phyloP scores from a whole-genome alignment of 1,140 invertebrate species.

The Phymastichus coffea region DNA sequence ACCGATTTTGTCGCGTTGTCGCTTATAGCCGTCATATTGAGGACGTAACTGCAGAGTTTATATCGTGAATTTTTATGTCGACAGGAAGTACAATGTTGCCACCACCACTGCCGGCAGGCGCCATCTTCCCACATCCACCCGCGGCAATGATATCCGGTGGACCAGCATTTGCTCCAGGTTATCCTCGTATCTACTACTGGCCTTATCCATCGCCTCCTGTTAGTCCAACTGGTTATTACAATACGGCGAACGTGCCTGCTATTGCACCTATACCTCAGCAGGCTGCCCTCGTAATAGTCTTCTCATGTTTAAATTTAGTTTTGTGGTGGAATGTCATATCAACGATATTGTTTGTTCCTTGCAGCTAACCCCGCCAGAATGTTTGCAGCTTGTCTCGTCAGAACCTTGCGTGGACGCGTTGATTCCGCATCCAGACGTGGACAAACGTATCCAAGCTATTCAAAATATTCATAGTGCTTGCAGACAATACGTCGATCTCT shows the following conservation, averaged over 20 bases:
- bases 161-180: slow-evolving; percentile 55
- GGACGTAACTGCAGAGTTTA: too few relatives aligned
- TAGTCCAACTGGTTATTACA: slow-evolving; percentile 82
- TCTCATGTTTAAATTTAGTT: slow-evolving; percentile 1
- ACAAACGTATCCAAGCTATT: slow-evolving; percentile 64
- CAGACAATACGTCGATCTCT: slow-evolving; percentile 62
- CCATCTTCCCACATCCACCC: slow-evolving; percentile 52
- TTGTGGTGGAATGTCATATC: slow-evolving; percentile 6
- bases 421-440: slow-evolving; percentile 58
- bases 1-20: too few relatives aligned
- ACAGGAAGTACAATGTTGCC: slow-evolving; percentile 63
- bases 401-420: slow-evolving; percentile 60
- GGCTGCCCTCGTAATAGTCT: slow-evolving; percentile 42
- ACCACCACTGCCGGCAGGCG: slow-evolving; percentile 50
- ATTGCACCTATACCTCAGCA: slow-evolving; percentile 50
- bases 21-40: too few relatives aligned
- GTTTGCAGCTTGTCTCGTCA: slow-evolving; percentile 58
- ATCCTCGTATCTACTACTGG: slow-evolving; percentile 77
- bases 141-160: slow-evolving; percentile 40
- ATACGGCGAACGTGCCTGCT: slow-evolving; percentile 46
- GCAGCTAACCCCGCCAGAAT: slow-evolving; percentile 58
- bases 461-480: slow-evolving; percentile 59
- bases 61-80: too few relatives aligned
- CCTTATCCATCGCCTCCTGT: slow-evolving; percentile 90
- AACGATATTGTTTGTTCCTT: slow-evolving; percentile 26